Percentiles rank a stretch among this genome's conserved stretches.
Conservation (phyloP, 2,888 invertebrate genomes). For the Drosophila mettleri region DNA sequence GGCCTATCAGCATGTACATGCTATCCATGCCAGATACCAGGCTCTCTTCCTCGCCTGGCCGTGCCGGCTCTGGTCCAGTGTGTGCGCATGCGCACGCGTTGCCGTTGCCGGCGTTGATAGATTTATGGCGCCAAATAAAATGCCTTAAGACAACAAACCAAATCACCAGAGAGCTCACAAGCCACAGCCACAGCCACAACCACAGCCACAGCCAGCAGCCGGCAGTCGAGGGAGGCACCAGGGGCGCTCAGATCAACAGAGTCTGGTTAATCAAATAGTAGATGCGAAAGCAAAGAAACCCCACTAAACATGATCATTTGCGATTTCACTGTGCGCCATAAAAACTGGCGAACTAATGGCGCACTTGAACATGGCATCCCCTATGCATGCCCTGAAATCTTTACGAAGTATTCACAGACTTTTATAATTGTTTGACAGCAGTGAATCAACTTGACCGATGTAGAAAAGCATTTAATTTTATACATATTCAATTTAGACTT, state of each 20-base stretch:
- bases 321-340: conserved; percentile 49
- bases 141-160: conserved; percentile 77
- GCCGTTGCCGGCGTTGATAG: conserved; percentile 78
- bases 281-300: conserved; percentile 47
- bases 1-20: conserved; percentile 69
- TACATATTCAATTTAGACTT: background rate
- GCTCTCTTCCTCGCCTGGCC: conserved; percentile 1
- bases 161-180: conserved; percentile 52
- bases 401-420: background rate
- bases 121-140: conserved; percentile 84
- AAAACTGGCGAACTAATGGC: conserved; percentile 41
- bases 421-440: background rate
- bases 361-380: conserved; percentile 18
- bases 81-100: conserved; percentile 78
- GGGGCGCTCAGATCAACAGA: conserved; percentile 20
- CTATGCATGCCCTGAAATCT: background rate
- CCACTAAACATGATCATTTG: conserved; percentile 74
- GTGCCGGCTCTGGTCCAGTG: conserved; percentile 36
- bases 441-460: background rate
- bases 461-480: background rate
- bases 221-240: conserved; percentile 7
- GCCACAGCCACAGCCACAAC: conserved; percentile 6
- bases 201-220: conserved; percentile 2
- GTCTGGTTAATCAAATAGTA: conserved; percentile 70
- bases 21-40: conserved; percentile 47